Base-by-base conservation (phyloP, 2,797 vertebrate genomes). In the Pangasius sanitwongsei region DNA sequence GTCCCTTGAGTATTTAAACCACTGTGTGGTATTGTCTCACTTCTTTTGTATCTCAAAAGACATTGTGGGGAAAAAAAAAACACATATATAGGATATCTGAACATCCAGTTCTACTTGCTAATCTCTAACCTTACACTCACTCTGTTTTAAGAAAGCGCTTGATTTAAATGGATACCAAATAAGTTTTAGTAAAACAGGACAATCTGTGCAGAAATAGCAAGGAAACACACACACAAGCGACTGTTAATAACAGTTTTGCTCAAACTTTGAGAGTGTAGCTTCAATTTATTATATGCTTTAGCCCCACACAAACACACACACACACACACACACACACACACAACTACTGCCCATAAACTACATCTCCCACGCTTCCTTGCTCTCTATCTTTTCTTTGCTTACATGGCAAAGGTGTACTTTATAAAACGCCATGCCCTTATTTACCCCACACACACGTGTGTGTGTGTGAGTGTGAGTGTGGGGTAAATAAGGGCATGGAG, bases 291-390 rank as follows among this genome's bases (percentile, higher is more conserved):
- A 69, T 69, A 69, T 2, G 28, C 28, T 11, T 63, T 63, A 65
- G 16, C 20, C 59, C 20, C 59, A 6, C 4, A 65, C 28, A 23
- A 6, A 20, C 16, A 41, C 18, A 37, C 8, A 55, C 41, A 41
- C 41, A 41, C 41, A 41, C 41, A 44, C 41, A 44, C 41, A 44
- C 41, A 44, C 31, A 86, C 57, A 63, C 57, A 50, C 57, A 86
- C 67, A 72, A 25, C 69, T 86, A 50, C 18, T 83, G 88, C n/a
- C n/a, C 50, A 72, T 55, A 75, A 50, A 87, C 53, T 34, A 31
- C 48, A 53, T 13, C 28, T 37, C 4, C 18, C 4, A 72, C 31
- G 7, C 44, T 65, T 44, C 3, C 16, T 23, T n/a, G 34, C 18
- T 31, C 53, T 16, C 50, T 28, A 11, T 77, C 4, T 28, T 12